Conservation (phyloP, 2,113 vertebrate species). For the Colinus virginianus region DNA sequence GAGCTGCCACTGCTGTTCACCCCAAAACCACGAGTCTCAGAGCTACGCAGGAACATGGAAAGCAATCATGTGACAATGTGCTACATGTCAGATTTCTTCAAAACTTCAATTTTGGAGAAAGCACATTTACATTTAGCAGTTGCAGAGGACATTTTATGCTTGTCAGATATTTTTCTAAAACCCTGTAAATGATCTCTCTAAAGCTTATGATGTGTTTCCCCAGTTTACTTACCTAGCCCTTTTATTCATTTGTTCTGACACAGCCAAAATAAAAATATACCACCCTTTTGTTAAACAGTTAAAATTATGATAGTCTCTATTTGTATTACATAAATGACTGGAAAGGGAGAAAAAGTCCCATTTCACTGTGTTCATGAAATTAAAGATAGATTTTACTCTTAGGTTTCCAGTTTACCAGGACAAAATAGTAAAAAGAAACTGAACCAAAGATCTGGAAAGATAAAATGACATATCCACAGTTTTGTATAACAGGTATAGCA, state of each 20-base stretch:
- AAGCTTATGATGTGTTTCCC: background rate
- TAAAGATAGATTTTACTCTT: background rate
- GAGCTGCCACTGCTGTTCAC: background rate
- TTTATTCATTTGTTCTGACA: conserved; percentile 29
- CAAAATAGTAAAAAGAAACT: background rate
- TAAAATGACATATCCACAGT: background rate
- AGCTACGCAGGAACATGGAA: background rate
- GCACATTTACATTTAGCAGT: background rate
- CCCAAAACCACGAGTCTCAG: background rate
- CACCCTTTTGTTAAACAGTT: background rate
- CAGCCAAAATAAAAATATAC: conserved; percentile 9
- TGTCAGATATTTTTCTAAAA: background rate
- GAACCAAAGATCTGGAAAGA: background rate
- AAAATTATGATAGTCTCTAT: background rate
- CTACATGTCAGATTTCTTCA: background rate
- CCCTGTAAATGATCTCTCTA: background rate
- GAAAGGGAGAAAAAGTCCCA: background rate
- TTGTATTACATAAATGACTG: background rate
- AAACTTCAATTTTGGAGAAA: background rate
- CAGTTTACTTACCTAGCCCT: background rate
- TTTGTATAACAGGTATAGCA: background rate
- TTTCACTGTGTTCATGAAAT: background rate
- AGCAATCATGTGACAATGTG: background rate
- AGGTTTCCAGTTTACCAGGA: background rate
- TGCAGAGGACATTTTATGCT: background rate